Base-by-base conservation (phyloP, 2,113 vertebrate species). In the Pterocles gutturalis region DNA sequence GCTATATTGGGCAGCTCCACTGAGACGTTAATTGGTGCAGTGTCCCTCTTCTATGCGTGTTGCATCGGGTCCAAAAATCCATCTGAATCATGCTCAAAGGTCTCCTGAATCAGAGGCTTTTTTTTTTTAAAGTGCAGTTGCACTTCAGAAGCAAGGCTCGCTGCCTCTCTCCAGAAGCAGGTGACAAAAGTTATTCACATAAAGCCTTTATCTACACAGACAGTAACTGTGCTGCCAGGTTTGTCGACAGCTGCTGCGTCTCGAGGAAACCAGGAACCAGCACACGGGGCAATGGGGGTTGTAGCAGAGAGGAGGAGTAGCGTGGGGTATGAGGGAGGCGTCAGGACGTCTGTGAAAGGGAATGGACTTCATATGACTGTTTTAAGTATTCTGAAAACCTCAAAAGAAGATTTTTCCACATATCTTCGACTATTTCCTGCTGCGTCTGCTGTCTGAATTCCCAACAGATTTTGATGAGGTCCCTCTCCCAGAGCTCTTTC, bases 171-270 rank as follows among this genome's bases (percentile, higher is more conserved):
- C 48, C 33, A 70, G 58, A 55, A 58, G 38, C 28, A 77, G 58
- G 38, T 69, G 17, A 45, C 36, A 54, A 78, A 73, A 78, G 28
- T 77, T 64, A 13, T 3, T 85, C 55, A 41, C 19, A 41, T 25
- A 51, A 9, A 80, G 53, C 14, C 34, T 92, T 67, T 67, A 28
- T 25, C 79, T 73, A 69, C 22, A 26, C 26, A 26, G 6, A 36
- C 55, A 55, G 34, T 31, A n/a, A 57, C 43, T 4, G 3, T 22
- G 43, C 13, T n/a, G 41, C 62, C 0, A 0, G 4, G 43, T 41
- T 10, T 51, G 48, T 21, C 64, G 25, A 19, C 5, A 6, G 26
- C 17, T 73, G n/a, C n/a, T 53, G 60, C 26, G 8, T 18, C 16
- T 48, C n/a, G 4, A 4, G 15, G 54, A 58, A 79, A 25, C 13